Percentiles rank a stretch among this genome's conserved stretches.
These are phyloP conservation scores for Acanthosepion lycidas DNA, from an alignment of 2,888 invertebrate genomes.

Conservation along the genomic window DNA sequence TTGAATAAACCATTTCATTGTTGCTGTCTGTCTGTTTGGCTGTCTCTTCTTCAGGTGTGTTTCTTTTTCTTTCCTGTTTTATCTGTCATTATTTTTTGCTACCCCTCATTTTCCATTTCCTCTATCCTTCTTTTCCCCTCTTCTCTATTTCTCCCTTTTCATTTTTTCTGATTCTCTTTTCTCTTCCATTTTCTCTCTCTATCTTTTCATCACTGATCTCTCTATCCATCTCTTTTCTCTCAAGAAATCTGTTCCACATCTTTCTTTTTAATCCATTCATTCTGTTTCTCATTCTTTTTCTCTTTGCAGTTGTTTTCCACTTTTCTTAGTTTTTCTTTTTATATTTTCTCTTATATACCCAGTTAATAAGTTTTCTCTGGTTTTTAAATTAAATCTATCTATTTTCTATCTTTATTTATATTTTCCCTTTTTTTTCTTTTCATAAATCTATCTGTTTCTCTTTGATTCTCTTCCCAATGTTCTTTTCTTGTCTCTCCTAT, in stretches of 20 bases:
- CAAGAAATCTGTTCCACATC: not conserved
- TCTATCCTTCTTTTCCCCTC: not conserved
- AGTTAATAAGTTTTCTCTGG: no score
- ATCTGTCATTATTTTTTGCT: not conserved
- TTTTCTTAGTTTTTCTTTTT: no score
- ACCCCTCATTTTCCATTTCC: not conserved
- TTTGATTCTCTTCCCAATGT: no score
- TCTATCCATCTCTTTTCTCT: not conserved
- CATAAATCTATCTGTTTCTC: no score
- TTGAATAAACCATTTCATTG: not conserved
- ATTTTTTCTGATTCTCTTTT: not conserved
- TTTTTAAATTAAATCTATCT: no score
- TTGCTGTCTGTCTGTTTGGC: not conserved
- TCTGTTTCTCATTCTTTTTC: not conserved
- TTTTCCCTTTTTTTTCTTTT: no score
- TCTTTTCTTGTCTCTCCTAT: no score
- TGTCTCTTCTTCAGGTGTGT: not conserved
- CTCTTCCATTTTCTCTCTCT: not conserved
- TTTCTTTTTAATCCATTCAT: no score
- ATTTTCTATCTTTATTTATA: no score
- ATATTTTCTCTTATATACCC: no score
- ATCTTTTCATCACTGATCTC: not conserved
- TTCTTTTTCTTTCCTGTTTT: not conserved
- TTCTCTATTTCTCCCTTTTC: not conserved
- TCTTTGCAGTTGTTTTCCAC: not conserved